phyloP scores from a whole-genome alignment of 2,888 invertebrate genomes.

The Nysson spinosus region DNA sequence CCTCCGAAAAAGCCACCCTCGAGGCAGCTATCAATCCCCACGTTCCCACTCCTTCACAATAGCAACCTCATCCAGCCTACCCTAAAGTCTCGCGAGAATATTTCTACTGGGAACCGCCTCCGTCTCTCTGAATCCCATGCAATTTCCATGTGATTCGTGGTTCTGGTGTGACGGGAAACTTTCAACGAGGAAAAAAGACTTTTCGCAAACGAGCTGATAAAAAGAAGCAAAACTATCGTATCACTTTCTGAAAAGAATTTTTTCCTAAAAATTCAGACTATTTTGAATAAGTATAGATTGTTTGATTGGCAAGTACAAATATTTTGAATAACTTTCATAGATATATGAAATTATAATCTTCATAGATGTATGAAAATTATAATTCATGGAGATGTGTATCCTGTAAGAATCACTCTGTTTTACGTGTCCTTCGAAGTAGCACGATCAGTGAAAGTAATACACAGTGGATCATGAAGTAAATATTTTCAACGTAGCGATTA shows the following conservation, averaged over 20 bases:
- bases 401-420: too few relatives aligned
- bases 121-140: conserved; percentile 45
- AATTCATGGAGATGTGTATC: too few relatives aligned
- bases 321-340: background rate
- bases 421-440: too few relatives aligned
- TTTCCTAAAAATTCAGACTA: too few relatives aligned
- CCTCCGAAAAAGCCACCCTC: conserved; percentile 72
- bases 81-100: conserved; percentile 70
- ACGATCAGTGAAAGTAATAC: background rate
- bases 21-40: conserved; percentile 67
- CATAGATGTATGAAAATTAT: background rate
- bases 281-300: too few relatives aligned
- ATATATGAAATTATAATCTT: background rate
- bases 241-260: too few relatives aligned
- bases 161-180: conserved; percentile 37
- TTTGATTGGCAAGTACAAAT: background rate
- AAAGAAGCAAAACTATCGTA: background rate
- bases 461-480: conserved; percentile 31
- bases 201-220: background rate
- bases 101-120: conserved; percentile 62
- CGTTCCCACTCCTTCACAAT: conserved; percentile 58
- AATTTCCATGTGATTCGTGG: conserved; percentile 56
- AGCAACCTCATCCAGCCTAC: conserved; percentile 56
- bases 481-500: conserved; percentile 12
- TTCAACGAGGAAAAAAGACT: background rate